These are phyloP conservation scores for Pachliopta kotzebuea DNA, from an alignment of 2,888 invertebrate genomes.

Conservation along the genomic window DNA sequence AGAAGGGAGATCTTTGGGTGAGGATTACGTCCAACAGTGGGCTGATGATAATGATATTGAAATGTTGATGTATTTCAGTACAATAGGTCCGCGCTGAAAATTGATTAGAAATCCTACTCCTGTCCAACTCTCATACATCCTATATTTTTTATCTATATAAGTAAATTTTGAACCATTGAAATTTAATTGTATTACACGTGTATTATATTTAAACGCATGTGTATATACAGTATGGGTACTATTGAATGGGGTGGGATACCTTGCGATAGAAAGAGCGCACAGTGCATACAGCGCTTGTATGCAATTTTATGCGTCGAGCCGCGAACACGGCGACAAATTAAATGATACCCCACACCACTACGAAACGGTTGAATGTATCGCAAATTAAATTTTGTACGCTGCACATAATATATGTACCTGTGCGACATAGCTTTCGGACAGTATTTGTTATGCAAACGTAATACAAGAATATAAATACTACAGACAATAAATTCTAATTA, in stretches of 20 bases:
- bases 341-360: constrained; percentile 31
- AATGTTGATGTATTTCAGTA: no score
- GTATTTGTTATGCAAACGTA: background rate
- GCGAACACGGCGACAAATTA: constrained; percentile 30
- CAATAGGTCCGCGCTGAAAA: no score
- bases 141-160: no score
- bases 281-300: constrained; percentile 18
- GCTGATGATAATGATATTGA: no score
- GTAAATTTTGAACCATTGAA: no score
- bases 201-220: no score
- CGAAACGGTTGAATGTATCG: constrained; percentile 33
- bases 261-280: constrained; percentile 8
- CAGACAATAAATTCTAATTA: no score
- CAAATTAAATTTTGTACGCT: constrained; percentile 22
- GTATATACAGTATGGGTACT: constrained; percentile 3
- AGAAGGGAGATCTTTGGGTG: no score
- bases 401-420: background rate
- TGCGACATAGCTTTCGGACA: background rate
- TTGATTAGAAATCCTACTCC: no score
- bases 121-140: no score
- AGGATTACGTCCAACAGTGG: no score
- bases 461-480: background rate
- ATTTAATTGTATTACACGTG: no score
- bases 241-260: constrained; percentile 4
- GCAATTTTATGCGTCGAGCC: constrained; percentile 34